phyloP scores from a whole-genome alignment of 2,888 invertebrate species.

The Herminia tarsipennalis region DNA sequence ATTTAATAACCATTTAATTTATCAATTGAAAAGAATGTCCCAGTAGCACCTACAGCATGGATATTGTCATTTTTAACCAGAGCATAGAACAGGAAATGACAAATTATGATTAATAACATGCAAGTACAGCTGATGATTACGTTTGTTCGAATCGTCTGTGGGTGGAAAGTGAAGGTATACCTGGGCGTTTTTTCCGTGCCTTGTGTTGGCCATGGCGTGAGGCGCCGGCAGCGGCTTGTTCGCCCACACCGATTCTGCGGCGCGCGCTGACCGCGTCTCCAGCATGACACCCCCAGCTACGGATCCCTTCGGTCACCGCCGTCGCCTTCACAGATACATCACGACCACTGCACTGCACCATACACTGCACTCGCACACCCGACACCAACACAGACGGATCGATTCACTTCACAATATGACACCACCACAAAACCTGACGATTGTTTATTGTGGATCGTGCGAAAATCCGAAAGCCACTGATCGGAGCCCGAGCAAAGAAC shows the following conservation, averaged over 20 bases:
- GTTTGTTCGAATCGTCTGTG: too few relatives aligned
- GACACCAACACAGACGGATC: slow-evolving; percentile 37
- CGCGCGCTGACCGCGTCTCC: slow-evolving; percentile 90
- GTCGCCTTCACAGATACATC: slow-evolving; percentile 72
- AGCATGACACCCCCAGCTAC: slow-evolving; percentile 86
- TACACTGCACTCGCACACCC: slow-evolving; percentile 40
- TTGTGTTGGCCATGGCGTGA: slow-evolving; percentile 83
- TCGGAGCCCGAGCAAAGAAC: slow-evolving; percentile 55
- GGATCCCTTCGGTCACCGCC: slow-evolving; percentile 56
- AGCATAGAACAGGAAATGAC: slow-evolving; percentile 29
- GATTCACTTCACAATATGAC: slow-evolving; percentile 45
- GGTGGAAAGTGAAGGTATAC: slow-evolving; percentile 53
- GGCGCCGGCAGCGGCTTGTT: slow-evolving; percentile 86
- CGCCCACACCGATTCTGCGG: slow-evolving; percentile 90
- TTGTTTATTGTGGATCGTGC: slow-evolving; percentile 72
- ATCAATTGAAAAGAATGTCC: too few relatives aligned
- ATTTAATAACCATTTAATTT: too few relatives aligned
- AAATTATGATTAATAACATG: too few relatives aligned
- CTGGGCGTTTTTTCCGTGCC: slow-evolving; percentile 90
- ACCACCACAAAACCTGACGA: slow-evolving; percentile 59
- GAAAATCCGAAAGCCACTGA: slow-evolving; percentile 69
- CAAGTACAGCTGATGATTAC: too few relatives aligned
- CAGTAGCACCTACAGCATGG: too few relatives aligned
- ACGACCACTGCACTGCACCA: slow-evolving; percentile 62
- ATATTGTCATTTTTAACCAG: too few relatives aligned